phyloP scores from a whole-genome alignment of 1,140 invertebrate species.

The Chlorops oryzae region DNA sequence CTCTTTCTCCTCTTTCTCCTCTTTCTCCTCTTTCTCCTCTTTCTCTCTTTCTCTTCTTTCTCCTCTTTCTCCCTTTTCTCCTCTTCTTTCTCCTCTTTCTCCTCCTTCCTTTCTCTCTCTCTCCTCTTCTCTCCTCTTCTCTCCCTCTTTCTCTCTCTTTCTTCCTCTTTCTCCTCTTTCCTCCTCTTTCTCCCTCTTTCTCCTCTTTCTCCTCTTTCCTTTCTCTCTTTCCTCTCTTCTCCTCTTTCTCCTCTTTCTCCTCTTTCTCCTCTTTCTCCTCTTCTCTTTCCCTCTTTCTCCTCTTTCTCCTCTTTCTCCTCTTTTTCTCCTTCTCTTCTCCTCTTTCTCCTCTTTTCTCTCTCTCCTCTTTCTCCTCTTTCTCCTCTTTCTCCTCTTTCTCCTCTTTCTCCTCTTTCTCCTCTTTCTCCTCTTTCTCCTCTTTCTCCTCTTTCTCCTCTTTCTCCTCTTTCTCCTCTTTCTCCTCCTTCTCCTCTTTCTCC shows the following conservation, averaged over 20 bases:
- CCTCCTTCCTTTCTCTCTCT: slow-evolving; percentile 12
- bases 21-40: too few species aligned
- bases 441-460: not conserved
- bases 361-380: not conserved
- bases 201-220: too few species aligned
- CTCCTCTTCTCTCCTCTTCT: not conserved
- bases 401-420: not conserved
- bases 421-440: not conserved
- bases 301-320: not conserved
- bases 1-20: too few species aligned
- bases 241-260: too few species aligned
- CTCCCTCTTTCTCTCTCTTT: not conserved
- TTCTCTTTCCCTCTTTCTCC: not conserved
- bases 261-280: too few species aligned
- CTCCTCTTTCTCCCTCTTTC: too few species aligned
- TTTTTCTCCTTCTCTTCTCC: not conserved
- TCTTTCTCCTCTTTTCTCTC: not conserved
- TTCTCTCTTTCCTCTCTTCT: too few species aligned
- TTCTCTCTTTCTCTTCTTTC: too few species aligned
- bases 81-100: too few species aligned
- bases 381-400: not conserved
- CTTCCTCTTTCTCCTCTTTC: too few species aligned
- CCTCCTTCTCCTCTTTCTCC: not conserved
- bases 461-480: not conserved
- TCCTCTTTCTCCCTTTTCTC: too few species aligned